phyloP scores from a whole-genome alignment of 2,113 vertebrate species.

The human (Homo sapiens) region GRCh38 chr9:118988501-118989000 shows the following conservation, averaged over 20 bases:
- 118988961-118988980: neutral
- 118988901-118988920: neutral
- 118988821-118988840: neutral
- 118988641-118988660: neutral
- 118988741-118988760: neutral
- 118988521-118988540: neutral
- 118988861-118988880: neutral
- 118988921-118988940: neutral
- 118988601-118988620: neutral
- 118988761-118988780: fast-evolving
- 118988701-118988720: neutral
- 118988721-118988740: neutral
- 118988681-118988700: neutral
- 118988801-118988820: neutral
- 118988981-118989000: neutral
- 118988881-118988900: neutral
- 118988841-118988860: neutral
- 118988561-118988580: neutral
- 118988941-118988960: neutral
- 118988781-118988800: neutral
- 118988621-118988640: neutral
- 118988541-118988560: neutral
- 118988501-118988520: neutral
- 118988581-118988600: neutral
- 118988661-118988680: neutral